Conservation (phyloP, 2,888 invertebrate species). For the Arrhopalites spinosus region DNA sequence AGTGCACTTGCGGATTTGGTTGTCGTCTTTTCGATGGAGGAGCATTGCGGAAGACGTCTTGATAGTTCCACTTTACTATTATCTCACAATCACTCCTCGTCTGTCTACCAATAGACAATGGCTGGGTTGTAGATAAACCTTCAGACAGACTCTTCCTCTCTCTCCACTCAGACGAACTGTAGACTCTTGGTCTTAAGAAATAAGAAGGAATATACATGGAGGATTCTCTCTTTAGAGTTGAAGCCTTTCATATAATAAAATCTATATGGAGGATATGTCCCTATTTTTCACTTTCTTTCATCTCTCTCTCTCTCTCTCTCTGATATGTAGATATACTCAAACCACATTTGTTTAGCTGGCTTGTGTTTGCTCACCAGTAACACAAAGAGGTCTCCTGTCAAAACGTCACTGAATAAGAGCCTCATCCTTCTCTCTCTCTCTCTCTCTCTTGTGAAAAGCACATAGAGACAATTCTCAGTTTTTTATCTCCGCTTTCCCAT, state of each 20-base stretch:
- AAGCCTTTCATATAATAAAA: neutral
- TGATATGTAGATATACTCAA: neutral
- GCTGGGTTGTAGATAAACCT: neutral
- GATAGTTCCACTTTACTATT: constrained; percentile 1
- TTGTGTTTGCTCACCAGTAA: neutral
- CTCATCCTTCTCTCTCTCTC: neutral
- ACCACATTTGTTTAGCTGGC: neutral
- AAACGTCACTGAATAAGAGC: constrained; percentile 31
- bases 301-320: neutral
- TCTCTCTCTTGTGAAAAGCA: neutral
- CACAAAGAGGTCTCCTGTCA: constrained; percentile 35
- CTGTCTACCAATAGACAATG: constrained; percentile 17
- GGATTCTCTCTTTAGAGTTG: neutral
- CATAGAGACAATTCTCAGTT: neutral
- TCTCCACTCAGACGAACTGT: neutral
- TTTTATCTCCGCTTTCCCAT: too few species aligned
- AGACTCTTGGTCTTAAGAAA: neutral
- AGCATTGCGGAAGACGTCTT: neutral
- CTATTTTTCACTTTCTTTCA: neutral
- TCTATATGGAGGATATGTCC: neutral
- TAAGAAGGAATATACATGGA: neutral
- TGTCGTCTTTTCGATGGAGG: constrained; percentile 4
- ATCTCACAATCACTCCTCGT: constrained; percentile 12
- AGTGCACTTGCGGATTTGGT: constrained; percentile 45
- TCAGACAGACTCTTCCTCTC: constrained; percentile 3